Evolutionary conservation across 2,888 invertebrate species (phyloP), one percentile per base, ranked within the genome.

Genomic region (Calliphora vomitoria): DNA sequence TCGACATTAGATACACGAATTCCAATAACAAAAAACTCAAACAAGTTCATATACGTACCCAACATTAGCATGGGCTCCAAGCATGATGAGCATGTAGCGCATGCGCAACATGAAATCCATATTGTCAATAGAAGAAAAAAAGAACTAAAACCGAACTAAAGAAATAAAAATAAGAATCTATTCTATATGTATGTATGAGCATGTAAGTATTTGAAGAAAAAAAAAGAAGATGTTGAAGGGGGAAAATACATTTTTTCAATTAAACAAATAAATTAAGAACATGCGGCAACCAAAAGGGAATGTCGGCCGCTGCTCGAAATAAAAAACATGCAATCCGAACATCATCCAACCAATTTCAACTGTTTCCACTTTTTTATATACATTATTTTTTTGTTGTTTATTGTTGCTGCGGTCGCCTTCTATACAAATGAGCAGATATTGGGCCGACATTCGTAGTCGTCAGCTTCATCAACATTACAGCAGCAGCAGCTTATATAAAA

Each of bases 161-260:
- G 38, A 18, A n/a, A n/a, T n/a, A 66, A 3, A 31, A 68, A 53
- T 2, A 55, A 68, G 0, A 3, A 68, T 50, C 10, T 47, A 2
- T 0, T 44, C 13, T 47, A 20, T 18, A 35, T 0, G 8, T 13
- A 1, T 58, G 55, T 44, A 8, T 50, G 18, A 13, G 41, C 35
- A 15, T 11, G 64, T 53, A 25, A 6, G 38, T 31, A 62, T 81
- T 41, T 41, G 8, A 72, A 80, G 66, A 76, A 60, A 72, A 68
- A 90, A 50, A 69, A 55, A 15, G 44, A 85, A 83, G 62, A 64
- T 75, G 69, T 69, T 55, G 76, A 66, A 69, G 78, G 75, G 78
- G 66, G 86, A 85, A 82, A 89, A 91, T 91, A 90, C 90, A 92
- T 91, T 93, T 93, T 85, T 93, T 92, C 92, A 93, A 93, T 93